Percentiles rank a stretch among this genome's conserved stretches.
Conservation (phyloP, 1,140 invertebrate species). For the Drosophila auraria region DNA sequence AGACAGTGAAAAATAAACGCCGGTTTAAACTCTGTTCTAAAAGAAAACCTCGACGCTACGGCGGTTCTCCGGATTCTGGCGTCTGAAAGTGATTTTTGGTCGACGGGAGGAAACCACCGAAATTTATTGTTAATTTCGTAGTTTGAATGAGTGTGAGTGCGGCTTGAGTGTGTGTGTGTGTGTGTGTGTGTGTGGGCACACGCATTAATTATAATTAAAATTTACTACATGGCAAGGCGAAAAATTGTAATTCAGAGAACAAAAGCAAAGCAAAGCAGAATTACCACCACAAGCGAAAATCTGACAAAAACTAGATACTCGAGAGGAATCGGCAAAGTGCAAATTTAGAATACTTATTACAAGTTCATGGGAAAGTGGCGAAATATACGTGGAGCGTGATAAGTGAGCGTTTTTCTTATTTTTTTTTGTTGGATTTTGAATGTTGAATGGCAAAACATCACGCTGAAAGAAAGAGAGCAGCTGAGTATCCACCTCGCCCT, state of each 20-base stretch:
- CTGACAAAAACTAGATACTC: slow-evolving; percentile 57
- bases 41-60: not conserved
- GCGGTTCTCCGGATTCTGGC: slow-evolving; percentile 1
- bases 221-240: slow-evolving; percentile 57
- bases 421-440: slow-evolving; percentile 30
- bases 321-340: slow-evolving; percentile 56
- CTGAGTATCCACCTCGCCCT: slow-evolving; percentile 29
- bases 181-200: slow-evolving; percentile 24
- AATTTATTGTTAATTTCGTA: slow-evolving; percentile 15
- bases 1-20: too few species aligned
- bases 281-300: slow-evolving; percentile 52
- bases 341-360: slow-evolving; percentile 79
- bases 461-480: slow-evolving; percentile 41
- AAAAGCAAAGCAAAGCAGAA: slow-evolving; percentile 38
- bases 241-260: slow-evolving; percentile 58
- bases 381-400: slow-evolving; percentile 66
- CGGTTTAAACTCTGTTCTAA: too few species aligned
- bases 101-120: not conserved
- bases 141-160: slow-evolving; percentile 23
- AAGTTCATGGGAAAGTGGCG: slow-evolving; percentile 78
- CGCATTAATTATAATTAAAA: slow-evolving; percentile 79
- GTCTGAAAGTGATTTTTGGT: slow-evolving; percentile 3
- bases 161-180: slow-evolving; percentile 24
- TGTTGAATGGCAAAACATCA: slow-evolving; percentile 65
- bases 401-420: slow-evolving; percentile 55